phyloP scores from a whole-genome alignment of 1,140 invertebrate genomes.

The Aethina tumida region DNA sequence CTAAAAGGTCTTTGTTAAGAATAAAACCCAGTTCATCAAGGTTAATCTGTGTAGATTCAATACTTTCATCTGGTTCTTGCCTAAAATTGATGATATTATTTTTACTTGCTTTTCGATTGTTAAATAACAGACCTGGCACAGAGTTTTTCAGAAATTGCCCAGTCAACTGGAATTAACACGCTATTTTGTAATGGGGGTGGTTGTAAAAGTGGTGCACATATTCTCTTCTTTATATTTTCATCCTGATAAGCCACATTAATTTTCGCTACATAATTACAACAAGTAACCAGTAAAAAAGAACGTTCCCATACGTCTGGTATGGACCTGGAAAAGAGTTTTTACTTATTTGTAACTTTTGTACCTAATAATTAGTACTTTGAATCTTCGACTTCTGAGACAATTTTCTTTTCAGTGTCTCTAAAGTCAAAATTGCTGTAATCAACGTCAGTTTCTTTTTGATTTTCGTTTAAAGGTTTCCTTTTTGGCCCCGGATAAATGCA shows the following conservation, averaged over 20 bases:
- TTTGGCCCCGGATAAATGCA: conserved; percentile 42
- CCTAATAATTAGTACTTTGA: conserved; percentile 2
- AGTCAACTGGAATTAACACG: conserved; percentile 28
- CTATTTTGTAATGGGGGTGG: conserved; percentile 34
- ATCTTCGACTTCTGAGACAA: conserved; percentile 2
- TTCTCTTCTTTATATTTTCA: conserved; percentile 13
- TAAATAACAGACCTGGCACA: background rate
- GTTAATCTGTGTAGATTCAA: conserved; percentile 1
- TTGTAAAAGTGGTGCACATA: conserved; percentile 21
- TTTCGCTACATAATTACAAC: conserved; percentile 36
- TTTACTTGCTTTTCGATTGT: background rate
- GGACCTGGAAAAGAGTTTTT: conserved; percentile 5
- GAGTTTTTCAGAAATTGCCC: conserved; percentile 9
- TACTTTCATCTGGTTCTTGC: too few species aligned
- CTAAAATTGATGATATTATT: too few species aligned
- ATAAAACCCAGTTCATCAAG: conserved; percentile 22
- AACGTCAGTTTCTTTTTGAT: too few species aligned
- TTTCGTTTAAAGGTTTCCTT: conserved; percentile 6
- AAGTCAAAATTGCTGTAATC: too few species aligned
- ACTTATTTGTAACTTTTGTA: background rate
- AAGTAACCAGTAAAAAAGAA: conserved; percentile 33
- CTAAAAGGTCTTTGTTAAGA: conserved; percentile 20
- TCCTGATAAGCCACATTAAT: conserved; percentile 24
- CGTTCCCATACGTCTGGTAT: conserved; percentile 26
- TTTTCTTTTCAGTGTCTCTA: background rate